Evolutionary conservation across 2,113 vertebrate genomes (phyloP).

Genomic region (Heptranchias perlo): DNA sequence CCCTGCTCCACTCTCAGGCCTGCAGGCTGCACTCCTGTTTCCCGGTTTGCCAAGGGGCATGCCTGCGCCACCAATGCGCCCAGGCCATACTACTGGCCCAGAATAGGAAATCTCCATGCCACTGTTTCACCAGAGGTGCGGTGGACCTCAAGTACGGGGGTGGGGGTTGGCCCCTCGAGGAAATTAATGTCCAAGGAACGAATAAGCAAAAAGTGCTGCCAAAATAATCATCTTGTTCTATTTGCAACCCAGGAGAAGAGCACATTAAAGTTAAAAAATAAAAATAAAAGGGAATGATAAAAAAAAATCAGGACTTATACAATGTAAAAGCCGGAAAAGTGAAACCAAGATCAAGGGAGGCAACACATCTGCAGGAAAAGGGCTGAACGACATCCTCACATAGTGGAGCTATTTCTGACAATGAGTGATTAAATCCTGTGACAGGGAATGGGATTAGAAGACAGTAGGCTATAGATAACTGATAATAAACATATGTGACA

Average conservation of each 20-base stretch:
- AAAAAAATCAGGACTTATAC: not conserved
- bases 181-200: not conserved
- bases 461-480: not conserved
- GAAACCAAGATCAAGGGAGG: not conserved
- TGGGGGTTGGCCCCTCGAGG: not conserved
- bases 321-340: not conserved
- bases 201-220: not conserved
- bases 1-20: not conserved
- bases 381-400: not conserved
- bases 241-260: not conserved
- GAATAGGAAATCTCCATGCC: too few relatives aligned
- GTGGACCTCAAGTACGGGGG: too few relatives aligned
- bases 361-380: not conserved
- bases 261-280: not conserved
- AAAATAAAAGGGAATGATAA: not conserved
- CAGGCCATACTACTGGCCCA: not conserved
- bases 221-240: not conserved
- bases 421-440: not conserved
- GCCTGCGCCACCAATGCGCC: not conserved
- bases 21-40: not conserved
- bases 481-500: not conserved
- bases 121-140: too few relatives aligned
- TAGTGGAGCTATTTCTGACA: not conserved
- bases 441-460: not conserved
- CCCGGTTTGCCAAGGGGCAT: not conserved